These are phyloP conservation scores for Petrolisthes manimaculis DNA, from an alignment of 2,888 invertebrate species.

Conservation along the genomic window DNA sequence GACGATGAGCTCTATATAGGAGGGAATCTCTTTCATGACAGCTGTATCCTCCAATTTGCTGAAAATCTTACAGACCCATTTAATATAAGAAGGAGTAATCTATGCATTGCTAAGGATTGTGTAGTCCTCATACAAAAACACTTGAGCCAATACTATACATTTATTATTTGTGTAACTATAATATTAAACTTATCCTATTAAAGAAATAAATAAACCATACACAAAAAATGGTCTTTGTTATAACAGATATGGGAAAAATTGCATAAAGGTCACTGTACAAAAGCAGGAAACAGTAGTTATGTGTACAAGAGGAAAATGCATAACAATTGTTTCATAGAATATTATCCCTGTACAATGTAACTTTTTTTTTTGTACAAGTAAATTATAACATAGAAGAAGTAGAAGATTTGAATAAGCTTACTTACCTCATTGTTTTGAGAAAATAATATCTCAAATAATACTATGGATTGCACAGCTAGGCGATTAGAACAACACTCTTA, in stretches of 20 bases:
- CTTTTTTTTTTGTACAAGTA: not conserved
- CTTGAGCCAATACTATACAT: slow-evolving; percentile 56
- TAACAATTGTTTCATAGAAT: slow-evolving; percentile 24
- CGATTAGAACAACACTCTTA: not conserved
- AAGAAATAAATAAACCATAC: slow-evolving; percentile 51
- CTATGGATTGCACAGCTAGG: slow-evolving; percentile 13
- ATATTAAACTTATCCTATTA: slow-evolving; percentile 43
- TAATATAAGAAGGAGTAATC: too few relatives aligned
- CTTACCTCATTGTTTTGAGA: not conserved
- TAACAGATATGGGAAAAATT: slow-evolving; percentile 32
- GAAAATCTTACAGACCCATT: not conserved
- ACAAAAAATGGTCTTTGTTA: slow-evolving; percentile 28
- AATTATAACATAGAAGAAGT: not conserved
- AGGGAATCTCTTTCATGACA: slow-evolving; percentile 21
- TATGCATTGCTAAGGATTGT: not conserved
- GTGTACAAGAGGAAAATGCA: slow-evolving; percentile 30
- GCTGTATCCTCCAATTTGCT: slow-evolving; percentile 41
- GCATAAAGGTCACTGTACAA: slow-evolving; percentile 30
- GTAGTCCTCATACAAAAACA: slow-evolving; percentile 44
- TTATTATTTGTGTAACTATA: slow-evolving; percentile 43
- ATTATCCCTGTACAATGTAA: slow-evolving; percentile 26
- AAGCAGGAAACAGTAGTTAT: slow-evolving; percentile 22
- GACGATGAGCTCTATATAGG: not conserved
- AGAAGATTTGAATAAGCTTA: slow-evolving; percentile 12
- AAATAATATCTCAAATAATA: slow-evolving; percentile 19